Evolutionary conservation across 1,140 invertebrate species (phyloP), one percentile per base, ranked within the genome.

Genomic region (Drosophila pallidifrons): DNA sequence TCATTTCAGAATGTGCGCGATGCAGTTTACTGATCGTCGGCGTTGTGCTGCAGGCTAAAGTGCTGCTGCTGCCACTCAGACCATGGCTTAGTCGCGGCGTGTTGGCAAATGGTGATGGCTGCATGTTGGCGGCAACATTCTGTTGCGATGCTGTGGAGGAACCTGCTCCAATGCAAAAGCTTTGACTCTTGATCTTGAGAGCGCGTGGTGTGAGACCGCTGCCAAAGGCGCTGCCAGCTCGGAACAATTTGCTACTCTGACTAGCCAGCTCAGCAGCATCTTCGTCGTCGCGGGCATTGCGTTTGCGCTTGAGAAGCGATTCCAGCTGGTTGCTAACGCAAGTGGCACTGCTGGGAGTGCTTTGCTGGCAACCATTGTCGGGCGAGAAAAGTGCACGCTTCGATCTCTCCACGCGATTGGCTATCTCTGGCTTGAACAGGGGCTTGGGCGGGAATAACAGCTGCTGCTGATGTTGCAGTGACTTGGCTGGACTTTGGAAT

Each of bases 401-500:
- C 1, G 94, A 94, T 47, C 91, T 93, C 59, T 93, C 86, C 45
- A 92, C 89, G 2, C 92, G 91, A 67, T 82, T 91, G 0, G 92
- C 91, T 13, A 92, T 82, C 55, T 92, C 92, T 0, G 91, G 90
- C 74, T 92, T 91, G 5, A 91, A 91, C 1, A 77, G 38, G 0
- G 83, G 85, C 63, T 81, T 88, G 32, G 75, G 77, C 3, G 74
- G 82, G 61, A 81, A 75, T 47, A 87, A 72, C 46, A 81, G 68
- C 65, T 80, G 73, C 68, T 78, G 81, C 66, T 81, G 77, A 49
- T 88, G 85, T 58, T 80, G 74, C 54, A 72, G 43, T 11, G 77
- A 60, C 58, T 92, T 91, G 38, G 91, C 91, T n/a, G 95, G 94
- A 83, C 95, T 95, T 89, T 95, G 94, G 74, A 95, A 95, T 0